Evolutionary conservation across 2,888 invertebrate species (phyloP).

Genomic region (Leistus spinibarbis): DNA sequence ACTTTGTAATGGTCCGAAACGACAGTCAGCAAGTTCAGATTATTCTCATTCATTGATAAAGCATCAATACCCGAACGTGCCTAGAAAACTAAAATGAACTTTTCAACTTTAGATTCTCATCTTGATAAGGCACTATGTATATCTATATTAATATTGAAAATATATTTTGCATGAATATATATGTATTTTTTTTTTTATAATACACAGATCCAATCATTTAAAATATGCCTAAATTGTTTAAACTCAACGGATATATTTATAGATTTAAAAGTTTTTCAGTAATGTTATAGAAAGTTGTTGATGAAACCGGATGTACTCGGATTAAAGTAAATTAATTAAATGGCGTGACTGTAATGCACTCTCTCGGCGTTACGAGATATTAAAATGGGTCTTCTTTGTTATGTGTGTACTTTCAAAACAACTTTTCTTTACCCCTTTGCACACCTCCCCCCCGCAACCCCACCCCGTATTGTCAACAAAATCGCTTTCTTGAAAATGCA

Average conservation of each 20-base stretch:
- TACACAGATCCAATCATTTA: neutral
- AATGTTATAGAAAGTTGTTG: neutral
- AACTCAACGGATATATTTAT: neutral
- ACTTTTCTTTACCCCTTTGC: neutral
- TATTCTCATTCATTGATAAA: neutral
- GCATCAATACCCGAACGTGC: neutral
- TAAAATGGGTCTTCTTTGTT: constrained; percentile 13
- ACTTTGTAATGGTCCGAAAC: neutral
- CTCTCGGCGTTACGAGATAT: constrained; percentile 25
- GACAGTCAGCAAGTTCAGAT: neutral
- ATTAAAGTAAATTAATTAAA: constrained; percentile 37
- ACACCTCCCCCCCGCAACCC: too few relatives aligned
- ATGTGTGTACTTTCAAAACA: neutral
- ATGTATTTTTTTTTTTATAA: neutral
- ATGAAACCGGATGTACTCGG: constrained; percentile 19
- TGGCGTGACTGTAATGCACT: constrained; percentile 28
- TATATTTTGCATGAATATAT: too few relatives aligned
- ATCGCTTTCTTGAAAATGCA: neutral
- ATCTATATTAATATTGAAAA: too few relatives aligned
- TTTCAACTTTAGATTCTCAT: too few relatives aligned
- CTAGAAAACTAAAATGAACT: neutral
- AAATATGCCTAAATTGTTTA: neutral
- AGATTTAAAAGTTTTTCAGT: constrained; percentile 4
- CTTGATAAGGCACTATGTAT: too few relatives aligned
- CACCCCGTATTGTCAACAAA: neutral